Conservation (phyloP, 2,888 invertebrate species). For the Phyllotreta cruciferae region DNA sequence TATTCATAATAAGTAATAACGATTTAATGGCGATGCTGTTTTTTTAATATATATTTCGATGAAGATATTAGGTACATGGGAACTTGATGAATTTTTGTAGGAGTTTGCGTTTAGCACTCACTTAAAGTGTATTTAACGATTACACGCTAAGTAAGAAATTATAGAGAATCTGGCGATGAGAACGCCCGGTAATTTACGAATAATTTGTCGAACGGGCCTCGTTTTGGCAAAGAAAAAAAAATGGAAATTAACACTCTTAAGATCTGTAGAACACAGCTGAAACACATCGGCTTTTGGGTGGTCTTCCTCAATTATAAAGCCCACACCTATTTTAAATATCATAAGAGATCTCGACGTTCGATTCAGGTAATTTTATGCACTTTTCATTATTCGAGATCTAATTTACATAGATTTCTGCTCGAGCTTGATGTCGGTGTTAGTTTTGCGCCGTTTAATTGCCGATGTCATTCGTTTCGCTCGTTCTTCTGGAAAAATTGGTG, state of each 20-base stretch:
- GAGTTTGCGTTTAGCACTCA: slow-evolving; percentile 12
- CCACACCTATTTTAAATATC: slow-evolving; percentile 35
- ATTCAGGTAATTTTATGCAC: slow-evolving; percentile 36
- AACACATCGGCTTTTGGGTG: slow-evolving; percentile 34
- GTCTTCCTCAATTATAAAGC: slow-evolving; percentile 32
- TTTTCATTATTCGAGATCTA: slow-evolving; percentile 30
- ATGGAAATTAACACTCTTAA: slow-evolving; percentile 30
- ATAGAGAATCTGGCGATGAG: slow-evolving; percentile 20
- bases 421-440: slow-evolving; percentile 19
- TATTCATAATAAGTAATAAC: slow-evolving; percentile 7
- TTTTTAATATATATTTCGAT: no score
- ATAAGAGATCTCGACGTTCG: slow-evolving; percentile 32
- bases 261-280: slow-evolving; percentile 31
- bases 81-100: not conserved
- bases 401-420: slow-evolving; percentile 27
- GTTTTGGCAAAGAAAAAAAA: slow-evolving; percentile 27
- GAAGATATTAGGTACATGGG: no score
- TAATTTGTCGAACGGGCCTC: slow-evolving; percentile 28
- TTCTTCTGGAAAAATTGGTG: no score
- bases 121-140: slow-evolving; percentile 20
- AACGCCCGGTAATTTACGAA: slow-evolving; percentile 24
- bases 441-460: slow-evolving; percentile 13
- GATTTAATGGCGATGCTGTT: no score
- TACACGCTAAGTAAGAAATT: slow-evolving; percentile 23
- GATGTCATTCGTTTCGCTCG: not conserved